Evolutionary conservation across 2,797 vertebrate species (phyloP).

Genomic region (Coendou prehensilis): DNA sequence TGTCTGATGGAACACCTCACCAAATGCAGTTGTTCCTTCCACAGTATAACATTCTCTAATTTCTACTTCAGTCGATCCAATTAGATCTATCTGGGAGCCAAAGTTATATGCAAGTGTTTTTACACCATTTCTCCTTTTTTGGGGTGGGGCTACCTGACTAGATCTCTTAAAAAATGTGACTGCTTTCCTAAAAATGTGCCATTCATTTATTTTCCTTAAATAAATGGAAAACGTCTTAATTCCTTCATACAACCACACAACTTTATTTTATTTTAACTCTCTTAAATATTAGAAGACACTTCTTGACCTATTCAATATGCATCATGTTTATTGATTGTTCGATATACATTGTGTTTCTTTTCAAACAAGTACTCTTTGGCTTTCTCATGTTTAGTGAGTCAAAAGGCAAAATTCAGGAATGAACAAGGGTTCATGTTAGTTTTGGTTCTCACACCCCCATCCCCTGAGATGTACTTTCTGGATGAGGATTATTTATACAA

Average conservation of each 20-base stretch:
- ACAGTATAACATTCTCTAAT: background rate
- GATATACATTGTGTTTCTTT: background rate
- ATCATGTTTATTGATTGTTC: background rate
- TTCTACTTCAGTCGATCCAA: background rate
- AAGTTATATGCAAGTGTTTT: background rate
- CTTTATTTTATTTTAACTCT: background rate
- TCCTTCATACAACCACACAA: background rate
- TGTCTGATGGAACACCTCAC: background rate
- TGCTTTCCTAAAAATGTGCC: background rate
- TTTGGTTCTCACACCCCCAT: background rate
- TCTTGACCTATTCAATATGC: background rate
- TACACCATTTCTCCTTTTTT: background rate
- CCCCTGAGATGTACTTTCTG: background rate
- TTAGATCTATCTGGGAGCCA: background rate
- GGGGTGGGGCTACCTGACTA: background rate
- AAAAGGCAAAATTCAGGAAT: conserved; percentile 10
- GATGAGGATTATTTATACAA: background rate
- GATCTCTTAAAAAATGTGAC: background rate
- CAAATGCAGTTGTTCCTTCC: background rate
- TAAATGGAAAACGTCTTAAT: background rate
- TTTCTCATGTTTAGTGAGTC: background rate
- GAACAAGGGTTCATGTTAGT: background rate
- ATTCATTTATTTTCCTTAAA: background rate
- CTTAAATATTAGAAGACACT: background rate
- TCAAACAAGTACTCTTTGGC: background rate